Conservation (phyloP, 2,888 invertebrate genomes). For the Patella depressa region DNA sequence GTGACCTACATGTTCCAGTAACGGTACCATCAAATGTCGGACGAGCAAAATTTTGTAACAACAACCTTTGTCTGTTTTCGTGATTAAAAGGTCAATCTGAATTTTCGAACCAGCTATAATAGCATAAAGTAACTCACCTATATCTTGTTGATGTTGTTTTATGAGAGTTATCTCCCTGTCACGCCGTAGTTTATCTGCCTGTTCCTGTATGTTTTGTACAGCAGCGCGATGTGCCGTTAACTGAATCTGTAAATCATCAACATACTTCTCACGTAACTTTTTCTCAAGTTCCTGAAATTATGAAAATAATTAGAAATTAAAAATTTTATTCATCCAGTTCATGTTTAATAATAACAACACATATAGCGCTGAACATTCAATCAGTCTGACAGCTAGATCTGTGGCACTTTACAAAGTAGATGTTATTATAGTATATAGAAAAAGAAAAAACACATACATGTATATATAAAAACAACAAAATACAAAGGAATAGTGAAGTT, state of each 20-base stretch:
- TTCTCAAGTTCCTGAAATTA: slow-evolving; percentile 49
- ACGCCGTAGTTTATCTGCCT: slow-evolving; percentile 44
- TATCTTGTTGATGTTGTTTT: slow-evolving; percentile 45
- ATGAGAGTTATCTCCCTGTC: slow-evolving; percentile 50
- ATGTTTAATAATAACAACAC: not conserved
- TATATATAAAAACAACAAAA: not conserved
- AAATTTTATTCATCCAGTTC: not conserved
- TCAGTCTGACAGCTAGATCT: too few species aligned
- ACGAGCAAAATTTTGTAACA: too few species aligned
- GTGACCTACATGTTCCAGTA: too few species aligned
- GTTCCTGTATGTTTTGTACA: slow-evolving; percentile 49
- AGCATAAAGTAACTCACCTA: slow-evolving; percentile 39
- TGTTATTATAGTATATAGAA: not conserved
- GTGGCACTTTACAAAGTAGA: too few species aligned
- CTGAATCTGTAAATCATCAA: slow-evolving; percentile 64
- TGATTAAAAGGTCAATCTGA: too few species aligned
- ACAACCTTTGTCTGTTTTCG: too few species aligned
- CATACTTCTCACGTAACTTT: slow-evolving; percentile 51
- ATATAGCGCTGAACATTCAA: too few species aligned
- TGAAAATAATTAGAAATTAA: not conserved
- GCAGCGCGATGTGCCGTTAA: slow-evolving; percentile 63
- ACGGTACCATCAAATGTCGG: too few species aligned
- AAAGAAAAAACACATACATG: not conserved
- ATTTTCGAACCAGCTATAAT: too few species aligned
- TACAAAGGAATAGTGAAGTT: not conserved